Evolutionary conservation across 2,797 vertebrate genomes (phyloP).

Genomic region (Rhinichthys osculus): DNA sequence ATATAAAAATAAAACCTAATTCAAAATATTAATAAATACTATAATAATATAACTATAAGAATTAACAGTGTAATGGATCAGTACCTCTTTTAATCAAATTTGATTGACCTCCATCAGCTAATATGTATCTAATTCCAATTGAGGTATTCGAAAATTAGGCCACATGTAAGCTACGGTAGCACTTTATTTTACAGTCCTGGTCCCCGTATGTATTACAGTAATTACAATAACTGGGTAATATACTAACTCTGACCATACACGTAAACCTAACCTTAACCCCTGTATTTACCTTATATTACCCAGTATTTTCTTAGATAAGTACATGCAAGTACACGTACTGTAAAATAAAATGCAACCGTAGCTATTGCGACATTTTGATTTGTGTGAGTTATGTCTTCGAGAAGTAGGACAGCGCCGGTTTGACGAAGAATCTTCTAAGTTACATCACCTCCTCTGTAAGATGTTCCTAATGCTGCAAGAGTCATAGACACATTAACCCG

Average conservation of each 20-base stretch:
- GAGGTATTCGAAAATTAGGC: neutral
- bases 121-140: neutral
- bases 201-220: neutral
- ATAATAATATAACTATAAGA: neutral
- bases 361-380: neutral
- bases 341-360: neutral
- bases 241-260: neutral
- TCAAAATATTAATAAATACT: no score
- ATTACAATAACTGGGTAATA: neutral
- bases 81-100: neutral
- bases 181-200: neutral
- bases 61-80: neutral
- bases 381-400: conserved; percentile 33
- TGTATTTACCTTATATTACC: neutral
- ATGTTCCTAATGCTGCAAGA: conserved; percentile 51
- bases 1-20: no score
- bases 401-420: conserved; percentile 49
- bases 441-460: conserved; percentile 23
- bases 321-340: neutral
- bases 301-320: neutral
- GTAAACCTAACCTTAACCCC: neutral
- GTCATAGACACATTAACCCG: conserved; percentile 73
- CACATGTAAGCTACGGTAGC: neutral
- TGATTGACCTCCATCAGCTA: neutral
- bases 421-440: conserved; percentile 50